A percentile compares a stretch with the other conserved stretches of the same genome.
Evolutionary conservation across 2,113 vertebrate species (phyloP).

Genomic region (Cettia cetti): DNA sequence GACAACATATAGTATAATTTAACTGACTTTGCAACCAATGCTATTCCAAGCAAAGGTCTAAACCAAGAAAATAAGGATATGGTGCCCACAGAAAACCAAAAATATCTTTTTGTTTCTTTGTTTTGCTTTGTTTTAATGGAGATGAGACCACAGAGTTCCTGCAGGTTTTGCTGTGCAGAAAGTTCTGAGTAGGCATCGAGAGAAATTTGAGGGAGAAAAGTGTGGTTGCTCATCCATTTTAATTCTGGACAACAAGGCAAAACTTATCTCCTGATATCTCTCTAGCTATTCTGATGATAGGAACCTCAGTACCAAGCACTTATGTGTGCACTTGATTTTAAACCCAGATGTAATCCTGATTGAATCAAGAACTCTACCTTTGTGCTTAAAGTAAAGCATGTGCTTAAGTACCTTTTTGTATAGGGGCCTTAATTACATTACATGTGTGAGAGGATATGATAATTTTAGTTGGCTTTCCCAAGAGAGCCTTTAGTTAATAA

Average conservation of each 20-base stretch:
- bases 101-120: neutral
- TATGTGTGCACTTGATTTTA: constrained; percentile 13
- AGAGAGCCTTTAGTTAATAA: constrained; percentile 62
- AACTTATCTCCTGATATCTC: constrained; percentile 1
- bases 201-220: neutral
- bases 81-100: neutral
- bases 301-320: neutral
- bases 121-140: neutral
- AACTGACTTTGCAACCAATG: neutral
- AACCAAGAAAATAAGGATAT: neutral
- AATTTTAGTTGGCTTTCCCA: constrained; percentile 55
- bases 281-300: neutral
- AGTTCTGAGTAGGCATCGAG: neutral
- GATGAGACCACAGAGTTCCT: neutral
- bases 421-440: constrained; percentile 58
- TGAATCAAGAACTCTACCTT: constrained; percentile 31
- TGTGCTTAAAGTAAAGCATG: constrained; percentile 62
- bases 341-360: constrained; percentile 30
- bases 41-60: neutral
- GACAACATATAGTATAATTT: neutral
- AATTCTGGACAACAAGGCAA: neutral
- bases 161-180: neutral
- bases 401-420: constrained; percentile 60
- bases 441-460: constrained; percentile 51
- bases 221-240: neutral